Evolutionary conservation across 2,113 vertebrate species (phyloP).

Genomic region (Sarotherodon lohbergeri): DNA sequence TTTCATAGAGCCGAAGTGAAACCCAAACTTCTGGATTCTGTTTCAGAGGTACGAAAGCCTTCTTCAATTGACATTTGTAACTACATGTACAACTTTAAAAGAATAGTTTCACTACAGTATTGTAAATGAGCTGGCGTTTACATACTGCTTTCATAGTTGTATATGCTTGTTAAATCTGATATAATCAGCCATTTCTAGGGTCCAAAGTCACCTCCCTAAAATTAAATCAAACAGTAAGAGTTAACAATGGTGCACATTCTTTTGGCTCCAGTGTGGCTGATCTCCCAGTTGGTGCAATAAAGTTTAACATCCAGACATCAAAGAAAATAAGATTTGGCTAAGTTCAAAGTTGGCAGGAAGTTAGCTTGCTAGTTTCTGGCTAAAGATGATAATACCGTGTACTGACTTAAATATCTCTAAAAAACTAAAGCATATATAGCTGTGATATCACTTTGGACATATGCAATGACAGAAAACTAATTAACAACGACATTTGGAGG

Average conservation of each 20-base stretch:
- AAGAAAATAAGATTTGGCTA: not conserved
- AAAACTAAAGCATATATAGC: not conserved
- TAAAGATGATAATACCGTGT: not conserved
- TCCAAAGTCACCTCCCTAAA: not conserved
- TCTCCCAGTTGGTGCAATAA: not conserved
- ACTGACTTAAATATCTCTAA: not conserved
- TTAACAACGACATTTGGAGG: not conserved
- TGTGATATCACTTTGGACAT: not conserved
- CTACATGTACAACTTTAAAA: not conserved
- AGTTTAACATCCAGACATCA: not conserved
- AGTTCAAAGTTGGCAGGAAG: not conserved
- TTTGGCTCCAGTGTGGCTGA: not conserved
- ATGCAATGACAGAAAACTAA: not conserved
- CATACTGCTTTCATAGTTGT: not conserved
- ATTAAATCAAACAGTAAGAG: not conserved
- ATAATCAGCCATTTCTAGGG: not conserved
- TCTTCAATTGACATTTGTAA: not conserved
- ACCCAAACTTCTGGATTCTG: not conserved
- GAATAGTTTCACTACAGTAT: not conserved
- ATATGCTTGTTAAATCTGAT: not conserved
- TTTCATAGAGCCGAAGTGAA: not conserved
- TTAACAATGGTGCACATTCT: not conserved
- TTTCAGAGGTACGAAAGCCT: not conserved
- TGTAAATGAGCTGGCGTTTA: not conserved
- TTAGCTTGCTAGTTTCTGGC: not conserved